Evolutionary conservation across 2,888 invertebrate species (phyloP), one percentile per base, ranked within the genome.

Genomic region (Tanaodytes sp.): DNA sequence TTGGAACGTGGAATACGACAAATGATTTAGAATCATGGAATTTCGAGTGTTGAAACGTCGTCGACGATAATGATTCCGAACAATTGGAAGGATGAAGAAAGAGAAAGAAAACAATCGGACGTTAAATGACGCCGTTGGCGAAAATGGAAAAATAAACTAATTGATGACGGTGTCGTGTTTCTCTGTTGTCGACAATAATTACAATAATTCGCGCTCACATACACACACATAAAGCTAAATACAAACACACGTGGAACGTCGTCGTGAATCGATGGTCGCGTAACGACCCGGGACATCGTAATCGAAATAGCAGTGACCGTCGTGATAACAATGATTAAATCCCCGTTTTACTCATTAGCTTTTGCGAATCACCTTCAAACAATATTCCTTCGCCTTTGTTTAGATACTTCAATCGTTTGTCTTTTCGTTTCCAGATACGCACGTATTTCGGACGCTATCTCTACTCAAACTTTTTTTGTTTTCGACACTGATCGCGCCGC

Each of bases 321-420:
- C 59, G 62, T 62, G 52, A 66, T 73, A 72, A 74, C 69, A 75
- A 57, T 67, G 69, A 74, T 74, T 72, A 73, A 73, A 67, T 61
- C 71, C 51, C 58, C 52, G 57, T 27, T 61, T 36, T 43, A 36
- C 27, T 52, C 6, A 23, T 39, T 64, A 36, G 31, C 19, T 58
- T 40, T n/a, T 40, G 3, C 4, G 8, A 23, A 23, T 23, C 23
- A 23, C 8, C 8, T 23, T n/a, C n/a, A n/a, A n/a, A n/a, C n/a
- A n/a, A n/a, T n/a, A n/a, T n/a, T 45, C 27, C 12, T 18, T 48
- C 6, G 8, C 27, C 14, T 16, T 16, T 40, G 23, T 51, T 36
- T 36, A 45, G 54, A 12, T 54, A 19, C 33, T 49, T 58, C 20
- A 18, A 20, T 19, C n/a, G 49, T 36, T 48, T 40, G 11, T 36